Evolutionary conservation across 2,888 invertebrate species (phyloP).

Genomic region (Patella depressa): DNA sequence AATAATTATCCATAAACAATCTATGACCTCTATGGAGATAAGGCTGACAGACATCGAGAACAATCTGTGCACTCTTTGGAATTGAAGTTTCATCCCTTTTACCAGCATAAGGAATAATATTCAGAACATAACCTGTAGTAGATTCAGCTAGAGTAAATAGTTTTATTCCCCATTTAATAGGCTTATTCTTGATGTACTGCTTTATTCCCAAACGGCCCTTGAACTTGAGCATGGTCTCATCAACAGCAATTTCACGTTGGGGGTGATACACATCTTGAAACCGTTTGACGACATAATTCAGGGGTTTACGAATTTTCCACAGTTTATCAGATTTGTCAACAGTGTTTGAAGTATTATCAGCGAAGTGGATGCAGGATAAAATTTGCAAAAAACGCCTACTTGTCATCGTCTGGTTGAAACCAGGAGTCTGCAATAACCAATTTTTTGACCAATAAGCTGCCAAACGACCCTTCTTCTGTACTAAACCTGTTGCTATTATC

Average conservation of each 20-base stretch:
- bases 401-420: slow-evolving; percentile 1
- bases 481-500: no score
- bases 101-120: not conserved
- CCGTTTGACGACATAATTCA: not conserved
- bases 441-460: no score
- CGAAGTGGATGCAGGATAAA: not conserved
- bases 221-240: slow-evolving; percentile 3
- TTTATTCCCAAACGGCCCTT: not conserved
- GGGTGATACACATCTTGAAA: slow-evolving; percentile 2
- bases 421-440: not conserved
- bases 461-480: no score
- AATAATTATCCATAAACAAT: not conserved
- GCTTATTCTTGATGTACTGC: not conserved
- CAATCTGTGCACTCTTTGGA: not conserved
- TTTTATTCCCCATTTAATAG: slow-evolving; percentile 8
- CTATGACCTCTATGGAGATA: not conserved
- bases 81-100: not conserved
- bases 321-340: slow-evolving; percentile 7
- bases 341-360: not conserved
- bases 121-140: not conserved
- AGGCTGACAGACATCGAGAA: not conserved
- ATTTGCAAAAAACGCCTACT: slow-evolving; percentile 1
- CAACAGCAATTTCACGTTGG: slow-evolving; percentile 4
- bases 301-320: not conserved
- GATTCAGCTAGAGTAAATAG: not conserved